These are phyloP conservation scores for Halichoerus grypus DNA, from an alignment of 2,113 vertebrate species.

Conservation along the genomic window DNA sequence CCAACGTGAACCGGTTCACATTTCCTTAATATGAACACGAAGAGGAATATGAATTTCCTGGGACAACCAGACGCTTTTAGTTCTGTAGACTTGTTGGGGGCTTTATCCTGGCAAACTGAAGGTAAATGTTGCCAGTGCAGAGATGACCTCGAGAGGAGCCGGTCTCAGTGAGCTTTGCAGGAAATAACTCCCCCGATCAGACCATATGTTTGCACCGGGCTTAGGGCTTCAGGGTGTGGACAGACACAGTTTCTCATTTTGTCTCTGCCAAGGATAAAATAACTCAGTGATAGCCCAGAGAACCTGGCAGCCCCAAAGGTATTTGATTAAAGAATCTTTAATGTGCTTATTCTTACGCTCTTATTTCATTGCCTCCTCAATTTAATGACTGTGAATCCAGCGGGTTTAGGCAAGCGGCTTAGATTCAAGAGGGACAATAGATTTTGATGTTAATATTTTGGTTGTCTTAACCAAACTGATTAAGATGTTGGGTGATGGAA, in stretches of 20 bases:
- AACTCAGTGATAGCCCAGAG: neutral
- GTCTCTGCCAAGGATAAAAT: slow-evolving; percentile 24
- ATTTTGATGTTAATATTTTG: slow-evolving; percentile 21
- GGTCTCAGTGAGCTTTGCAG: neutral
- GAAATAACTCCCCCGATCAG: neutral
- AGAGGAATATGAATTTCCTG: neutral
- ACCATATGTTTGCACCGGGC: neutral
- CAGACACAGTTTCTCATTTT: slow-evolving; percentile 49
- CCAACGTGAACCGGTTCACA: neutral
- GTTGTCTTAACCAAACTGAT: neutral
- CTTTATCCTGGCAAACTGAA: neutral
- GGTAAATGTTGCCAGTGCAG: neutral
- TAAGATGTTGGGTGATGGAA: slow-evolving; percentile 2
- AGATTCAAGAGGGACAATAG: neutral
- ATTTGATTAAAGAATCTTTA: slow-evolving; percentile 37
- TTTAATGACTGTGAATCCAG: neutral
- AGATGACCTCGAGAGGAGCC: neutral
- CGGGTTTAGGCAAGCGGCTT: neutral
- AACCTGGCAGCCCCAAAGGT: neutral
- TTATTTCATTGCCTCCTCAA: neutral
- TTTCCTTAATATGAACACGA: neutral
- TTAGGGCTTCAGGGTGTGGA: neutral
- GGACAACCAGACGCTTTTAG: neutral
- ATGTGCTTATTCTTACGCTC: neutral
- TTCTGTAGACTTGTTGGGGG: neutral